Base-by-base conservation (phyloP, 2,113 vertebrate genomes). In the Pluvialis apricaria region DNA sequence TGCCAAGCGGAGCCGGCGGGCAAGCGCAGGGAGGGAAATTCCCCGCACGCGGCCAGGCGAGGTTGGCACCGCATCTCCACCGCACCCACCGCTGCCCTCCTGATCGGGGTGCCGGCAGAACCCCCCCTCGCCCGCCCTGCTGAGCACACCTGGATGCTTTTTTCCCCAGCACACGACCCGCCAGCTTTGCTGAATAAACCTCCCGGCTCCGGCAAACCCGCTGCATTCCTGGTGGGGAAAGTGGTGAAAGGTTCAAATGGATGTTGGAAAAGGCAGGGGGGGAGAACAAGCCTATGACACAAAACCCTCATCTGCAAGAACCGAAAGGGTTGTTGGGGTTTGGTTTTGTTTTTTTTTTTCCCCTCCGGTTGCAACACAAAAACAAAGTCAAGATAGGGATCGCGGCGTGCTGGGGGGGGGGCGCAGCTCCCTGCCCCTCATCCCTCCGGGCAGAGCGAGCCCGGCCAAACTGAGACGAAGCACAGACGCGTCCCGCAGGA, bases 321-420 rank as follows among this genome's bases (percentile, higher is more conserved):
- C 81, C 8, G 11, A 89, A 96, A 89, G 32, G 42, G 64, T 11
- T 68, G 55, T 80, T 93, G 34, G 36, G 52, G 69, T 88, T 88
- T 34, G 47, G 2, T 2, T 25, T 45, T 51, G 0, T 5, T 19
- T 78, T 86, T 79, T 61, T 58, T 1, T 2, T 13, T 6, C 36
- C 82, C 88, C 91, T 92, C 95, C 11, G 61, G 93, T 94, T 94
- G 94, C 93, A 95, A 96, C 86, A 95, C 81, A 87, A 83, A 92
- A 93, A 7, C 80, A 86, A 92, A 91, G 70, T 32, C 38, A 42
- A 64, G 96, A 96, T 91, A 94, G 72, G 61, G 47, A 96, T 96
- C 73, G 17, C 6, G 0, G 72, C 38, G 0, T 57, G 83, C 86
- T 71, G 73, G 51, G 71, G 73, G 8, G 51, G 70, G 90, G 77